Evolutionary conservation across 2,888 invertebrate species (phyloP).

Genomic region (Apoderus coryli): DNA sequence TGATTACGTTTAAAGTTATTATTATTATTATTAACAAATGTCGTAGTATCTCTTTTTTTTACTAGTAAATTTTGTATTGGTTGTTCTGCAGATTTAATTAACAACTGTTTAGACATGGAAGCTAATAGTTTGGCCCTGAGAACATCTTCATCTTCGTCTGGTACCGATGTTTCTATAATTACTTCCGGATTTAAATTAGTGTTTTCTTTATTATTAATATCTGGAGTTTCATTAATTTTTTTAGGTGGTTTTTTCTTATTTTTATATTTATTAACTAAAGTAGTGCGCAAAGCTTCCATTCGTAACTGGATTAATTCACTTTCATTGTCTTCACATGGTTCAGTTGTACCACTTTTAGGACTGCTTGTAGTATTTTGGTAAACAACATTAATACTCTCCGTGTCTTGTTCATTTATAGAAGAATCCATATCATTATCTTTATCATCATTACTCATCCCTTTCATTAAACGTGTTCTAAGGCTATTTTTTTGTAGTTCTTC

Average conservation of each 20-base stretch:
- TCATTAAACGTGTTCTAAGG: slow-evolving; percentile 25
- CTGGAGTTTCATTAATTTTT: slow-evolving; percentile 10
- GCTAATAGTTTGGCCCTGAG: slow-evolving; percentile 43
- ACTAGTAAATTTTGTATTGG: not conserved
- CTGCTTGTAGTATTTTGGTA: slow-evolving; percentile 5
- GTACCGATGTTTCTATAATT: slow-evolving; percentile 9
- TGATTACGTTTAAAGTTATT: slow-evolving; percentile 4
- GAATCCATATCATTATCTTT: slow-evolving; percentile 8
- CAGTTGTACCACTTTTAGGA: slow-evolving; percentile 10
- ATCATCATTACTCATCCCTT: slow-evolving; percentile 23
- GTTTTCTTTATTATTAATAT: slow-evolving; percentile 7
- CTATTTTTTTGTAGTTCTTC: slow-evolving; percentile 24
- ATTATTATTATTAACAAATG: slow-evolving; percentile 6
- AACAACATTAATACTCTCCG: slow-evolving; percentile 7
- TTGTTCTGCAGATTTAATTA: slow-evolving; percentile 18
- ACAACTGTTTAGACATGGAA: slow-evolving; percentile 43
- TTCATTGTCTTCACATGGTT: slow-evolving; percentile 26
- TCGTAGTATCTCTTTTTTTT: slow-evolving; percentile 2
- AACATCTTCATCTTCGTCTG: slow-evolving; percentile 46
- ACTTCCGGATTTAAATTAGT: slow-evolving; percentile 7
- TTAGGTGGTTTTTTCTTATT: slow-evolving; percentile 36
- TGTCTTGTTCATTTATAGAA: slow-evolving; percentile 8
- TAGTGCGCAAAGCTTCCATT: slow-evolving; percentile 52
- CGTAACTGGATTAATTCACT: slow-evolving; percentile 47
- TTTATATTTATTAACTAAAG: slow-evolving; percentile 47